Base-by-base conservation (phyloP, 2,888 invertebrate species). In the Siphonodentalium dalli region DNA sequence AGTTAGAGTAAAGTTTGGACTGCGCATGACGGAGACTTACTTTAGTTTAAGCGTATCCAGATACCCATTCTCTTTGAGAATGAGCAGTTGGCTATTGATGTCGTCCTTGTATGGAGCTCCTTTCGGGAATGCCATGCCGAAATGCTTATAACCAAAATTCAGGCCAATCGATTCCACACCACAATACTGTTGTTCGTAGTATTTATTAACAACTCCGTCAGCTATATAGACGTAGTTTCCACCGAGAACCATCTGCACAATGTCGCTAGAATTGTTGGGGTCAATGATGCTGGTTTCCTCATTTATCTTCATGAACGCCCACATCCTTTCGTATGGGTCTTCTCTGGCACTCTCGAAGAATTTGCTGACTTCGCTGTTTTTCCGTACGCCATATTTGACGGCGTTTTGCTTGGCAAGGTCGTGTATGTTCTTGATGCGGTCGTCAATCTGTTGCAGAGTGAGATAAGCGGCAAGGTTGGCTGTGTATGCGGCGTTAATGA, bases 391-490 rank as follows among this genome's bases (percentile, higher is more conserved):
- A 48, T 75, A 74, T 28, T 55, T 66, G 28, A 71, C 62, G 20
- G 43, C 44, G 7, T 65, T 65, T 45, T 75, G 75, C 11, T 63
- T 47, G 8, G 69, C 68, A 18, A 75, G 63, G 5, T 63, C 63
- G 45, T 70, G 61, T 20, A 72, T 57, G 5, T 68, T 65, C 48
- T 66, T 71, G 45, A 73, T 67, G 15, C 68, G 54, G 50, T 65
- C 60, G 56, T 74, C 75, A 9, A 69, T 68, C 49, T 73, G 72
- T 52, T 73, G 69, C 31, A 71, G 58, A 1, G 74, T 75, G 1
- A 74, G 67, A 50, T 65, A 72, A 18, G 74, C 74, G 0, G 74
- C 73, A n/a, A 75, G 65, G 58, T 75, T 75, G 18, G 75, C 75
- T 0, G 75, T 75, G 58, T 75, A 75, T 6, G 75, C 75, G 9